Evolutionary conservation across 2,888 invertebrate genomes (phyloP).

Genomic region (Oeneis ivallda): DNA sequence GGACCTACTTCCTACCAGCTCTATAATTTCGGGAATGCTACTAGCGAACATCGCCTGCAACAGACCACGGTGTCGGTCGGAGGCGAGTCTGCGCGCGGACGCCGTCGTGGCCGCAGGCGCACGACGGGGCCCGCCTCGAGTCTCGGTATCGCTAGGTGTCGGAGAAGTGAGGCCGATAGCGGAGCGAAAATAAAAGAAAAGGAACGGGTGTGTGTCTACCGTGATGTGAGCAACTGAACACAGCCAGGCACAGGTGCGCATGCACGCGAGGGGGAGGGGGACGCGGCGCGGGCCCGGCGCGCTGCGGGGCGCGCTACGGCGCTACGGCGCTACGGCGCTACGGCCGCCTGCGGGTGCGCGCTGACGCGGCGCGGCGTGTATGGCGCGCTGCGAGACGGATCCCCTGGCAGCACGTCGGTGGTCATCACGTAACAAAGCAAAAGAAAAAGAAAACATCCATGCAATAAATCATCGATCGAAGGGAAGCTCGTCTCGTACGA

Average conservation of each 20-base stretch:
- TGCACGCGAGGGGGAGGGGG: constrained; percentile 77
- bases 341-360: constrained; percentile 46
- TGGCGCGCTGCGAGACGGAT: constrained; percentile 49
- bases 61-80: constrained; percentile 83
- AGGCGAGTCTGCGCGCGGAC: constrained; percentile 67
- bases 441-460: constrained; percentile 79
- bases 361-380: constrained; percentile 38
- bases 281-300: constrained; percentile 51
- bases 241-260: constrained; percentile 81
- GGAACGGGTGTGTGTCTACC: constrained; percentile 74
- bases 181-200: constrained; percentile 76
- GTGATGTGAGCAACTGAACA: constrained; percentile 82
- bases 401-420: constrained; percentile 69
- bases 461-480: constrained; percentile 63
- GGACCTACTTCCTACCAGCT: constrained; percentile 99
- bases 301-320: constrained; percentile 43
- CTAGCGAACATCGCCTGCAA: constrained; percentile 99
- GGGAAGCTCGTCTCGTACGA: constrained; percentile 66
- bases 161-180: constrained; percentile 76
- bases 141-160: constrained; percentile 74
- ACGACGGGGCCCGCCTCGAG: constrained; percentile 79
- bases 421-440: constrained; percentile 80
- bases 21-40: constrained; percentile 99
- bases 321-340: constrained; percentile 46
- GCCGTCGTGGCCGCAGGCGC: constrained; percentile 70